Conservation (phyloP, 2,888 invertebrate genomes). For the Crioceris asparagi region DNA sequence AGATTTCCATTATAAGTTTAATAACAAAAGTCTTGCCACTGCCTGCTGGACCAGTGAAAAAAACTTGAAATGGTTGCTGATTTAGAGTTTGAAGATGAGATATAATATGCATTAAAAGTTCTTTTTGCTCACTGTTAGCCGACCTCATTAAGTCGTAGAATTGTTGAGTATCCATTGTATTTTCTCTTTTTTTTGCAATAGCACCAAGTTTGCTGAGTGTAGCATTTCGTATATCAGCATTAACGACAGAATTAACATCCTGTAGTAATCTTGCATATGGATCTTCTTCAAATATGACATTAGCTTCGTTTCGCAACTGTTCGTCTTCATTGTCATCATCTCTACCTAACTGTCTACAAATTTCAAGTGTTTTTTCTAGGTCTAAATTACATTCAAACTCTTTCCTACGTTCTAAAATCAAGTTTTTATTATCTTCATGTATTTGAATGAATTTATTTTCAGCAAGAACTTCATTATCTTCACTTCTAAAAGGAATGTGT, state of each 20-base stretch:
- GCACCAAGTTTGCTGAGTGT: background rate
- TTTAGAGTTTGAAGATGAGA: background rate
- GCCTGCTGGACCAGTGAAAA: slow-evolving; percentile 25
- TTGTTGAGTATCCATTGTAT: background rate
- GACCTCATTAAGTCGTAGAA: background rate
- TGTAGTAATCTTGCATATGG: slow-evolving; percentile 1
- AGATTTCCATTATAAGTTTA: slow-evolving; percentile 34
- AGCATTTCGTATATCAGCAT: background rate
- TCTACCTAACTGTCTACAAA: slow-evolving; percentile 30
- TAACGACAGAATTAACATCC: background rate
- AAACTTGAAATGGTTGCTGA: slow-evolving; percentile 15
- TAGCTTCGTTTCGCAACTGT: background rate
- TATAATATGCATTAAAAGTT: background rate
- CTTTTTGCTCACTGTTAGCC: background rate
- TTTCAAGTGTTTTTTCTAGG: slow-evolving; percentile 28
- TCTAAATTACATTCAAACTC: slow-evolving; percentile 30
- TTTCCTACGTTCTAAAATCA: slow-evolving; percentile 22
- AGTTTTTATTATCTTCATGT: slow-evolving; percentile 25
- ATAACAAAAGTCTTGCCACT: no score
- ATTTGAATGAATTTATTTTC: no score
- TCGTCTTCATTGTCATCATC: background rate
- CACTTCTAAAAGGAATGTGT: slow-evolving; percentile 30
- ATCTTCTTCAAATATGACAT: background rate
- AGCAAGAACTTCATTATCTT: slow-evolving; percentile 30
- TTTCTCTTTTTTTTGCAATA: background rate